Evolutionary conservation across 2,113 vertebrate genomes (phyloP), one percentile per base, ranked within the genome.

Genomic region (Myrmecophaga tridactyla): DNA sequence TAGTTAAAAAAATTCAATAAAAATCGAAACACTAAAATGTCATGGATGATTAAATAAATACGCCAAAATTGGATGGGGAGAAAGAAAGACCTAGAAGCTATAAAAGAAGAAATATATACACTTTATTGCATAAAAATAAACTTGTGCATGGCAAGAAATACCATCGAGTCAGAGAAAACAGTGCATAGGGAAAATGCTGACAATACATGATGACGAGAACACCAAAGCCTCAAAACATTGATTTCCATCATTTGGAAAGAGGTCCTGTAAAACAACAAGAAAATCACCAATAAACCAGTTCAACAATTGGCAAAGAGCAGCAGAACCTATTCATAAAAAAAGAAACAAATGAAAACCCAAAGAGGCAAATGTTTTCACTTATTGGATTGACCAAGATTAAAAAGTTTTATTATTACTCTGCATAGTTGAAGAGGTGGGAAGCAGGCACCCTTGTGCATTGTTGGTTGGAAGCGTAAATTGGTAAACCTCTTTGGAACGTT

Each of bases 221-320:
- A 21, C 21, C 56, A 58, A 58, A 58, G 56, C 56, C 56, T 21
- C 29, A 18, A 62, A 56, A 78, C 82, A 48, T 46, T 20, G 67
- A 80, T 80, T 82, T 89, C 76, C 34, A 87, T 67, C 67, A 65
- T 89, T 73, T 86, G 63, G 27, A 94, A 92, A 96, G 85, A 67
- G 78, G 63, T 72, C 39, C 31, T 60, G 58, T 53, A 73, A 90
- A 51, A 82, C 82, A 96, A 36, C 70, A 73, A 92, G 60, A 86
- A 92, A 93, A 77, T 48, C 23, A 69, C 34, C 67, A 93, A 72
- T 11, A 56, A 67, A 96, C 48, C 23, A 84, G 53, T 29, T 13
- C 2, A 29, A 89, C 86, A 73, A 84, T n/a, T 89, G 53, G 12
- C 11, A 12, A 89, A 62, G 53, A 89, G 25, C 53, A 80, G n/a